phyloP scores from a whole-genome alignment of 2,888 invertebrate genomes.

The Isotomurus palustris region DNA sequence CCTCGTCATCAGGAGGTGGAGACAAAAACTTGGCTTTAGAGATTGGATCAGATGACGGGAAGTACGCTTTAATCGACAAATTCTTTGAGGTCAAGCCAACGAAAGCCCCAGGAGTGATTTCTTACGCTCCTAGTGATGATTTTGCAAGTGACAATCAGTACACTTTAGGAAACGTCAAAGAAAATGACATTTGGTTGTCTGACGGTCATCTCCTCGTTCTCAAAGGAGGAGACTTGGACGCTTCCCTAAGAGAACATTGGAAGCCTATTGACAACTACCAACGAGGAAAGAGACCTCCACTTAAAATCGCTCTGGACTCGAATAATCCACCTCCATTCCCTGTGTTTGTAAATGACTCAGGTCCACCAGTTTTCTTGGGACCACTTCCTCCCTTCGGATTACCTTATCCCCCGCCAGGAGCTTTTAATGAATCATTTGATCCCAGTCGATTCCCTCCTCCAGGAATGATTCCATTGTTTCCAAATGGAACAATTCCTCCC shows the following conservation, averaged over 20 bases:
- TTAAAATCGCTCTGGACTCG: constrained; percentile 75
- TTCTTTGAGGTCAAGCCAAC: constrained; percentile 60
- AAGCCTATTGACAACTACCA: constrained; percentile 77
- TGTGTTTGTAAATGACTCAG: constrained; percentile 77
- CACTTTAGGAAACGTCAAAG: constrained; percentile 73
- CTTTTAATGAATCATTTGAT: constrained; percentile 41
- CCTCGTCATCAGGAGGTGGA: constrained; percentile 21
- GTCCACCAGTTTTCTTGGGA: constrained; percentile 78
- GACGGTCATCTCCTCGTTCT: constrained; percentile 81
- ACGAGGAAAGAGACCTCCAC: constrained; percentile 67
- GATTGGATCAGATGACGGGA: constrained; percentile 62
- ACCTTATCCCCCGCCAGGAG: constrained; percentile 53
- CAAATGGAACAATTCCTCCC: constrained; percentile 44
- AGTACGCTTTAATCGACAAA: constrained; percentile 81
- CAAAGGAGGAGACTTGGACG: constrained; percentile 62
- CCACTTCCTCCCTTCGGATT: constrained; percentile 63
- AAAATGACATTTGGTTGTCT: constrained; percentile 84
- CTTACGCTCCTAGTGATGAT: constrained; percentile 74
- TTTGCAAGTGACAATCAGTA: constrained; percentile 71
- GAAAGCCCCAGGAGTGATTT: constrained; percentile 73
- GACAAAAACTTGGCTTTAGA: constrained; percentile 46
- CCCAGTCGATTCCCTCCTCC: constrained; percentile 44
- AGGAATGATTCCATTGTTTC: constrained; percentile 42
- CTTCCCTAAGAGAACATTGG: constrained; percentile 57
- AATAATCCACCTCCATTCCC: constrained; percentile 86